Percentiles rank a stretch among this genome's conserved stretches.
Conservation (phyloP, 1,140 invertebrate genomes). For the Drosophila melanogaster region Release_6_plus_ISO1_MT NT_037436.4:19113001-19113500, state of each 20-base stretch:
- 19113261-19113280: slow-evolving; percentile 28
- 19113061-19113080: background rate
- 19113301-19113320: slow-evolving; percentile 6
- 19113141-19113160: slow-evolving; percentile 57
- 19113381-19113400: background rate
- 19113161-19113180: slow-evolving; percentile 47
- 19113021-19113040: slow-evolving; percentile 47
- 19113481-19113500: slow-evolving; percentile 26
- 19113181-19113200: slow-evolving; percentile 47
- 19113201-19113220: slow-evolving; percentile 16
- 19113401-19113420: no score
- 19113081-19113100: background rate
- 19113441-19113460: background rate
- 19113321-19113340: slow-evolving; percentile 3
- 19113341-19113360: background rate
- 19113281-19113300: slow-evolving; percentile 7
- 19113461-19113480: background rate
- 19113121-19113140: background rate
- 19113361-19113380: background rate
- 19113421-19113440: background rate
- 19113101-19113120: background rate
- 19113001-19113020: slow-evolving; percentile 46
- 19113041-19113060: slow-evolving; percentile 57
- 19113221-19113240: slow-evolving; percentile 36
- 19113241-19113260: slow-evolving; percentile 33